Conservation (phyloP, 2,797 vertebrate species). For the Balearica regulorum region DNA sequence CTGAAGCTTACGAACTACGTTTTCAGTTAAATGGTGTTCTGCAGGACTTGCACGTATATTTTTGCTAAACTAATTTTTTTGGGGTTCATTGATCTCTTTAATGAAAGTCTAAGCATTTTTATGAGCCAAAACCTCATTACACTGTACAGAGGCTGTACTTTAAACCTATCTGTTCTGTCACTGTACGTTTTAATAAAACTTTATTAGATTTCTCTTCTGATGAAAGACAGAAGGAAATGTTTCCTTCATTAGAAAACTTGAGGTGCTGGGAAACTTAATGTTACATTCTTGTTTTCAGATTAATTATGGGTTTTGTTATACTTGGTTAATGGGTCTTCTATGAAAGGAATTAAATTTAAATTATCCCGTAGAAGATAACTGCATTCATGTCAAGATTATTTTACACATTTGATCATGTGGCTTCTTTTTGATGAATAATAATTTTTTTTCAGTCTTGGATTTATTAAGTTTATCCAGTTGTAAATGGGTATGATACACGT, state of each 20-base stretch:
- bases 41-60: constrained; percentile 23
- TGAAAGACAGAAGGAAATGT: constrained; percentile 46
- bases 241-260: constrained; percentile 60
- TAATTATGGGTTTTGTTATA: constrained; percentile 35
- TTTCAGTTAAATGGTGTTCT: not conserved
- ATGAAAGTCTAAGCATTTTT: constrained; percentile 61
- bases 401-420: not conserved
- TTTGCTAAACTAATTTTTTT: constrained; percentile 54
- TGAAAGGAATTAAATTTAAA: constrained; percentile 10
- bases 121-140: constrained; percentile 60
- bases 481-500: constrained; percentile 4
- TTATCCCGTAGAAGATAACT: constrained; percentile 9
- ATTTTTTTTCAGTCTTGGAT: not conserved
- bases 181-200: constrained; percentile 70
- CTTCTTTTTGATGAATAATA: not conserved
- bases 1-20: not conserved
- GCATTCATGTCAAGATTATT: constrained; percentile 8
- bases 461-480: constrained; percentile 13
- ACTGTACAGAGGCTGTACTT: constrained; percentile 40
- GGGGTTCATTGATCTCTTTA: constrained; percentile 63
- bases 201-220: constrained; percentile 63
- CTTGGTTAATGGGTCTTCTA: constrained; percentile 1
- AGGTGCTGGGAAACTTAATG: constrained; percentile 23
- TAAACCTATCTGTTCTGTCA: constrained; percentile 55
- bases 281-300: constrained; percentile 57